Base-by-base conservation (phyloP, 2,797 vertebrate species). In the Aphelocoma californica region DNA sequence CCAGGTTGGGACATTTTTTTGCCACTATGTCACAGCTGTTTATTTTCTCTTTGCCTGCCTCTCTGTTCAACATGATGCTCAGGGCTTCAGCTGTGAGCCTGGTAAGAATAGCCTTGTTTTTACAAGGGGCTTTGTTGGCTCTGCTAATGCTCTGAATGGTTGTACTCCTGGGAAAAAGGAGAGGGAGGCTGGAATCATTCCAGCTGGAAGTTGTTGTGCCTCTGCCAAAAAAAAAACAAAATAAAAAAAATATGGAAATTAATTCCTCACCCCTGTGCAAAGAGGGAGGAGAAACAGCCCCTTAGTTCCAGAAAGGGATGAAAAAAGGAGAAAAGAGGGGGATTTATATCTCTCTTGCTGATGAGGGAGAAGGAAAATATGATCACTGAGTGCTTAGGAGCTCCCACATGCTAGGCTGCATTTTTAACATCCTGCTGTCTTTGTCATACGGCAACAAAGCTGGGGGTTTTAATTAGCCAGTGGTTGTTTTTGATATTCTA, bases 371-470 rank as follows among this genome's bases (percentile, higher is more conserved):
- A 85, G 71, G 69, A 85, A 88, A 65, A 77, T 42, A 47, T 10
- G 79, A 92, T 72, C 62, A 42, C 56, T 58, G 88, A 79, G 44
- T 5, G 2, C 80, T 91, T n/a, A 53, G 83, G 50, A 93, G 60
- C 82, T 93, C 85, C 84, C 65, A 79, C 44, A 36, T 67, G 65
- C 73, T 56, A 70, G 67, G 90, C 79, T 92, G 81, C 18, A 4
- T 93, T 91, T 95, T 92, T 92, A 87, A 81, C 64, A 83, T 91
- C 86, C 72, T 86, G 75, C 45, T 72, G 78, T 73, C 80, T 67
- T 93, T 90, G 90, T 86, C 6, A 0, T 90, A 28, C 67, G 82
- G 87, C 81, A 74, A 77, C 80, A 92, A 56, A 47, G 69, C 67
- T 80, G 74, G 54, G 64, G 75, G 70, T 78, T 82, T 93, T 85